Percentiles rank a stretch among this genome's conserved stretches.
Evolutionary conservation across 2,888 invertebrate genomes (phyloP).

Genomic region (Nephrocerus scutellatus): DNA sequence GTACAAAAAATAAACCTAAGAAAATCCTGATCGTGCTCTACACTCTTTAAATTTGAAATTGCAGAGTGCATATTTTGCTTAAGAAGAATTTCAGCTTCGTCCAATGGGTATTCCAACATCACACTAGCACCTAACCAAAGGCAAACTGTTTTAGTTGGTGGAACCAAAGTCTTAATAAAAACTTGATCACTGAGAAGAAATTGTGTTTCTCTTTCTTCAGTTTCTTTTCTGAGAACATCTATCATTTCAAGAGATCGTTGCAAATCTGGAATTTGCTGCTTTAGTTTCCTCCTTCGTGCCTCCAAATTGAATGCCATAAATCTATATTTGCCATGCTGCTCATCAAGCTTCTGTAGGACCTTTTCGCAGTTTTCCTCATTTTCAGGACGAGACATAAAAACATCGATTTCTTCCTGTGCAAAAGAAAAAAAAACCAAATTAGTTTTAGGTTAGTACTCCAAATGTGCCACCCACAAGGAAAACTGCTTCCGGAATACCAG

Average conservation of each 20-base stretch:
- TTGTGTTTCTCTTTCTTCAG: slow-evolving; percentile 71
- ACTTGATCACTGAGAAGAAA: slow-evolving; percentile 92
- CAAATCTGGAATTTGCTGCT: slow-evolving; percentile 90
- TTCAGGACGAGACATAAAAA: slow-evolving; percentile 78
- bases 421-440: no score
- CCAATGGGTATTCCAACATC: slow-evolving; percentile 91
- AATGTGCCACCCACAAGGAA: slow-evolving; percentile 65
- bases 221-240: slow-evolving; percentile 74
- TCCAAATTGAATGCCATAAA: slow-evolving; percentile 92
- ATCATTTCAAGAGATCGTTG: slow-evolving; percentile 88
- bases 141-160: slow-evolving; percentile 83
- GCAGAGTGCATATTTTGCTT: slow-evolving; percentile 79
- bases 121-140: slow-evolving; percentile 87
- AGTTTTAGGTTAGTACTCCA: background rate
- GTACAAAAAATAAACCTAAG: slow-evolving; percentile 55
- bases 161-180: slow-evolving; percentile 72
- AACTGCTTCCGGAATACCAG: slow-evolving; percentile 80
- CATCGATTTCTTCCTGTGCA: slow-evolving; percentile 97
- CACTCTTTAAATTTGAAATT: slow-evolving; percentile 70
- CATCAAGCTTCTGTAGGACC: slow-evolving; percentile 80
- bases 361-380: slow-evolving; percentile 77
- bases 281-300: slow-evolving; percentile 77
- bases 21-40: slow-evolving; percentile 91
- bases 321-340: slow-evolving; percentile 93
- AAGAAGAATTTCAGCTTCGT: slow-evolving; percentile 80